A percentile compares a stretch with the other conserved stretches of the same genome.
These are phyloP conservation scores for Melipona beecheii DNA, from an alignment of 2,888 invertebrate species.

Conservation along the genomic window DNA sequence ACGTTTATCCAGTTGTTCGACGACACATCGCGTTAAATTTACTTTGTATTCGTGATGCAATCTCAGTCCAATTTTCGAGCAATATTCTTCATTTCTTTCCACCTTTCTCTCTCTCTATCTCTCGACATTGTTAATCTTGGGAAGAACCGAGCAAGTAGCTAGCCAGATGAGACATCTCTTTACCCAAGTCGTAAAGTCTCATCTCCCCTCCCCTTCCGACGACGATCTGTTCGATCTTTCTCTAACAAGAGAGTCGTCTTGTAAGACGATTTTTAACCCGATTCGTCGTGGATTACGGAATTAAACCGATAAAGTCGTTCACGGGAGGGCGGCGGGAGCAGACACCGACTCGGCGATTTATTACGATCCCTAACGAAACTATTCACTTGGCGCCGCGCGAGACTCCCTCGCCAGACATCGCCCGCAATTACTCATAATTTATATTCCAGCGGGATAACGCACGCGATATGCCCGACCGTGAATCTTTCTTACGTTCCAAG, in stretches of 20 bases:
- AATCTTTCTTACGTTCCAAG: slow-evolving; percentile 61
- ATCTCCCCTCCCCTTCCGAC: not conserved
- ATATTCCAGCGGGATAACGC: slow-evolving; percentile 65
- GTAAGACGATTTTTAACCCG: slow-evolving; percentile 41
- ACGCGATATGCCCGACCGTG: slow-evolving; percentile 67
- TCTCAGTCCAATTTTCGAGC: slow-evolving; percentile 43
- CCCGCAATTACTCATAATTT: slow-evolving; percentile 72
- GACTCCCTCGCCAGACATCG: slow-evolving; percentile 8
- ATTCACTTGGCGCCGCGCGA: slow-evolving; percentile 61
- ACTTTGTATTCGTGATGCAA: slow-evolving; percentile 40
- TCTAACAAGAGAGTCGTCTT: not conserved
- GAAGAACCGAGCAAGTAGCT: slow-evolving; percentile 7
- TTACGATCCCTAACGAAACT: slow-evolving; percentile 62
- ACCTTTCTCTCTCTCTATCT: not conserved
- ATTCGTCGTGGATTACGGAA: slow-evolving; percentile 36
- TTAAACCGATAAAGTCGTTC: slow-evolving; percentile 40
- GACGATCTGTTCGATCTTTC: not conserved
- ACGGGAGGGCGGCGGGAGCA: not conserved
- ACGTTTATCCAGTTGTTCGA: slow-evolving; percentile 1
- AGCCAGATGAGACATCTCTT: not conserved
- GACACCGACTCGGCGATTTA: slow-evolving; percentile 36
- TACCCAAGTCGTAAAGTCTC: not conserved
- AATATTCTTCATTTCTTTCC: slow-evolving; percentile 22
- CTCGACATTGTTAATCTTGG: not conserved
- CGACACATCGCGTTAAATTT: slow-evolving; percentile 16